A percentile compares a stretch with the other conserved stretches of the same genome.
Evolutionary conservation across 2,113 vertebrate genomes (phyloP).

Genomic region (Hymenochirus boettgeri): DNA sequence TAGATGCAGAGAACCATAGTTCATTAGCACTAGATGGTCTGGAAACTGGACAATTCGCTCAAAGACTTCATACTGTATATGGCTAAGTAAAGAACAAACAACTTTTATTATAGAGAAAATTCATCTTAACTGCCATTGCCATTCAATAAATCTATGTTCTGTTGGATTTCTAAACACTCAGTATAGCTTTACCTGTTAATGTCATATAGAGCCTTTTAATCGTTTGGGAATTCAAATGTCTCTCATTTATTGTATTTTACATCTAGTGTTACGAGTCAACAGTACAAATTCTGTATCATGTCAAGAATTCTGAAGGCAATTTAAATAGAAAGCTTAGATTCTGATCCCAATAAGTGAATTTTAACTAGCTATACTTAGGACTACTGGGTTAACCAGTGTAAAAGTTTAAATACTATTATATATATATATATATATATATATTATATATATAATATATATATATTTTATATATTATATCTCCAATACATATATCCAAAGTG

Average conservation of each 20-base stretch:
- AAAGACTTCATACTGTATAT: no score
- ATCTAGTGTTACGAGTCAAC: no score
- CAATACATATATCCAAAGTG: no score
- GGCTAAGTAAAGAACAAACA: no score
- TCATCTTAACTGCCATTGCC: no score
- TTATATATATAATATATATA: not conserved
- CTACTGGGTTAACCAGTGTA: not conserved
- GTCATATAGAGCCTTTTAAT: not conserved
- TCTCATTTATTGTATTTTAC: not conserved
- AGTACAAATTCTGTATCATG: not conserved
- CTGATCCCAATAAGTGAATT: not conserved
- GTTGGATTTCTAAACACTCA: no score
- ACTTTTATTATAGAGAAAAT: no score
- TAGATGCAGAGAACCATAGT: no score
- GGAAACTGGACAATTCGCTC: no score
- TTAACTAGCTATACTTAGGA: not conserved
- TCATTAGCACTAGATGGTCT: no score
- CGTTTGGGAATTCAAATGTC: not conserved
- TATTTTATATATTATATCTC: no score
- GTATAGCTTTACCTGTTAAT: not conserved
- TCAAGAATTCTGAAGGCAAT: not conserved
- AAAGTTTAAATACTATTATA: not conserved
- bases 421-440: constrained; percentile 11
- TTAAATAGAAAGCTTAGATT: not conserved
- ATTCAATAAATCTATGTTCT: no score